Evolutionary conservation across 1,140 invertebrate species (phyloP), one percentile per base, ranked within the genome.

Genomic region (Pomacea maculata): DNA sequence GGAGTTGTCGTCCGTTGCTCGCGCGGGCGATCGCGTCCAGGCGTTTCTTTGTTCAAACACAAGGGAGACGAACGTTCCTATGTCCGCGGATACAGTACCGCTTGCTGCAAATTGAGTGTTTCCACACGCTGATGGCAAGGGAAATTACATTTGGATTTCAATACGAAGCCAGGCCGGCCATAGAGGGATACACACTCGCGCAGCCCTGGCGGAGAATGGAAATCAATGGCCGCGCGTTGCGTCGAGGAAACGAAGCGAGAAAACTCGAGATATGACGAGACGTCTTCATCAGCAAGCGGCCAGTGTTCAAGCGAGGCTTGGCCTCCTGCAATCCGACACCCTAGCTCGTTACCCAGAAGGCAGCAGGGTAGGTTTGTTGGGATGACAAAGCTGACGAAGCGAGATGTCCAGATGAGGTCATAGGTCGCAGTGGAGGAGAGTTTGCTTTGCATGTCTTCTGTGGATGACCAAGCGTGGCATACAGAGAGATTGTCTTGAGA

Each of bases 31-130:
- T 14, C 57, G 57, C 11, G 57, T 61, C 15, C 57, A 17, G 57
- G 57, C 57, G 57, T 78, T 78, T 63, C 63, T 76, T 65, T 57
- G 64, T 70, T 70, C 45, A 78, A 68, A 78, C 77, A 78, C 34
- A 70, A n/a, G 52, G 52, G 21, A 6, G 21, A 63, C 5, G 21
- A 17, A 6, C n/a, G 6, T 45, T 45, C 17, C n/a, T 45, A 52
- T 78, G 15, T 71, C 19, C 11, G 29, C 63, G 63, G 64, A 67
- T 54, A 78, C 77, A 45, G 65, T 55, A 57, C 65, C 67, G 77
- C 65, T 78, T 71, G 67, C 77, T 67, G 77, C 77, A 78, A 78
- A 78, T 70, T 70, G 77, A 78, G 52, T 70, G 77, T 78, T 78
- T 78, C 67, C 65, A 78, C 77, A 25, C 55, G 65, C n/a, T 71